Evolutionary conservation across 2,113 vertebrate genomes (phyloP).

Genomic region (Hydrochoerus hydrochaeris): DNA sequence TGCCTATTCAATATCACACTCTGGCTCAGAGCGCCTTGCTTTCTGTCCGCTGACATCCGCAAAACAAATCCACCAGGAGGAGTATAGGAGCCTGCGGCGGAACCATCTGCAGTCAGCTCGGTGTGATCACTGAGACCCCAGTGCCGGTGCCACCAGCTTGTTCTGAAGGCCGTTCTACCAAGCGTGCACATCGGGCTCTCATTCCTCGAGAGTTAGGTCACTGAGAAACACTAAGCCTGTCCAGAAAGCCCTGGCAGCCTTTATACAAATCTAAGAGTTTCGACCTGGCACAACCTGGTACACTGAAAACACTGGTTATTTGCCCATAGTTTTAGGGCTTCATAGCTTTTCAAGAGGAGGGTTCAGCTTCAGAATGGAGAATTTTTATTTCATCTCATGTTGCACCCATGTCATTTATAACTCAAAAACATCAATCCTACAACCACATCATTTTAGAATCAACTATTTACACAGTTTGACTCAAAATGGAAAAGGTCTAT

Average conservation of each 20-base stretch:
- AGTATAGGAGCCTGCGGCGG: constrained; percentile 86
- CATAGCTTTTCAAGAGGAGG: constrained; percentile 48
- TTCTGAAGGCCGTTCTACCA: constrained; percentile 60
- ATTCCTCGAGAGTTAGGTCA: constrained; percentile 80
- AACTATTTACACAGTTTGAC: neutral
- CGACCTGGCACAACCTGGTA: constrained; percentile 70
- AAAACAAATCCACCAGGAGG: constrained; percentile 87
- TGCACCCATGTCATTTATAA: neutral
- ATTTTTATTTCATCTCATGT: neutral
- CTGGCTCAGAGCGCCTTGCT: constrained; percentile 90
- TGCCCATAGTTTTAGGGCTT: constrained; percentile 60
- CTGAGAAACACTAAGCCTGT: constrained; percentile 76
- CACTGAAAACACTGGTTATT: constrained; percentile 70
- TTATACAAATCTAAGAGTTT: too few relatives aligned
- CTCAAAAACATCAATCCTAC: neutral
- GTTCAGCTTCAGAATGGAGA: neutral
- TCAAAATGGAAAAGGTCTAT: neutral
- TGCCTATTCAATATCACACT: constrained; percentile 89
- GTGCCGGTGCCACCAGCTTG: neutral
- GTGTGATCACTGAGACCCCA: constrained; percentile 81
- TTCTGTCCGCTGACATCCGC: constrained; percentile 86
- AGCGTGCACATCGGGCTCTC: constrained; percentile 56
- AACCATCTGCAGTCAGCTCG: constrained; percentile 84
- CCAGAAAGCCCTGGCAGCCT: constrained; percentile 78
- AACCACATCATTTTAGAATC: neutral